Evolutionary conservation across 1,140 invertebrate species (phyloP).

Genomic region (Charaxes varanes): DNA sequence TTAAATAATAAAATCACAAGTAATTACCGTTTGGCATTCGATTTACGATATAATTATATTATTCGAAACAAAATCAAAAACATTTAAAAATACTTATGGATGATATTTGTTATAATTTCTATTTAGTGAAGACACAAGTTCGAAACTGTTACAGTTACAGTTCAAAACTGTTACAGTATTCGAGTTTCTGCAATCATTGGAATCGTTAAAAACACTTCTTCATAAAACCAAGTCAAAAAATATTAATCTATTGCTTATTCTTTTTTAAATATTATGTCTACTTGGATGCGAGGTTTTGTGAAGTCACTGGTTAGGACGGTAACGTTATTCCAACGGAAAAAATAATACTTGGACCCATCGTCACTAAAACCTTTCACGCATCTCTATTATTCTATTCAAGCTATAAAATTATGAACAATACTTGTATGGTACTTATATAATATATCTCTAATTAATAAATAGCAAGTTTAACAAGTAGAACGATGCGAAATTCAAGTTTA

Average conservation of each 20-base stretch:
- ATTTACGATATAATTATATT: no score
- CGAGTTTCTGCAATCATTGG: constrained; percentile 39
- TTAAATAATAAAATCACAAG: constrained; percentile 45
- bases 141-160: no score
- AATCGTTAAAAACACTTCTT: constrained; percentile 4
- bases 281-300: constrained; percentile 23
- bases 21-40: constrained; percentile 48
- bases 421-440: constrained; percentile 58
- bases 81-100: no score
- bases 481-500: constrained; percentile 40
- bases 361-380: constrained; percentile 36
- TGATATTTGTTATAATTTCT: no score
- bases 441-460: constrained; percentile 45
- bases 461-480: constrained; percentile 30
- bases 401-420: constrained; percentile 54
- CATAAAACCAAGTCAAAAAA: background rate
- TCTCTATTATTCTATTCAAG: constrained; percentile 44
- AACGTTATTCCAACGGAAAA: constrained; percentile 32
- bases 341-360: constrained; percentile 49
- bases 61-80: no score
- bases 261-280: constrained; percentile 19
- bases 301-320: constrained; percentile 58
- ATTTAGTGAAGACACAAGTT: no score
- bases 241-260: constrained; percentile 19
- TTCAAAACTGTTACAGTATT: no score